phyloP scores from a whole-genome alignment of 2,797 vertebrate genomes.

The Melanotaenia pygmaea region DNA sequence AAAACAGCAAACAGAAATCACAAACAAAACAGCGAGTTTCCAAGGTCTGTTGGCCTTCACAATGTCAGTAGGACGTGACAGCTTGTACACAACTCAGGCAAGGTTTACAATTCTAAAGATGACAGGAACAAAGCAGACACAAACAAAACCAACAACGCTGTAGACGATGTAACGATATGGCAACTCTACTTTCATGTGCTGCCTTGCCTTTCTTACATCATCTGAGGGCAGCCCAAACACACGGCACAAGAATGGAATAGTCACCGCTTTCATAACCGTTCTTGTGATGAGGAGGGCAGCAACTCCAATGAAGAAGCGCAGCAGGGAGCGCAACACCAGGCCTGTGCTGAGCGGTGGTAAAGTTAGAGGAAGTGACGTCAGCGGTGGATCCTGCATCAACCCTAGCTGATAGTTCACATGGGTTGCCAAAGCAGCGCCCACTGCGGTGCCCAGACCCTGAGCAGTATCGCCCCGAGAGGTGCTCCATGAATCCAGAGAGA shows the following conservation, averaged over 20 bases:
- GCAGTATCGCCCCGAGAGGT: constrained; percentile 96
- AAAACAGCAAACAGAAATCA: not conserved
- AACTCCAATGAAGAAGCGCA: constrained; percentile 89
- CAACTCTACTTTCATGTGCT: constrained; percentile 92
- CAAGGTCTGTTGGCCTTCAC: constrained; percentile 28
- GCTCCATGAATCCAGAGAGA: constrained; percentile 97
- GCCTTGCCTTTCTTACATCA: constrained; percentile 88
- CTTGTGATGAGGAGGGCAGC: constrained; percentile 84
- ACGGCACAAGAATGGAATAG: constrained; percentile 90
- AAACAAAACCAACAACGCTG: constrained; percentile 91
- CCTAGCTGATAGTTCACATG: constrained; percentile 85
- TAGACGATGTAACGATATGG: constrained; percentile 95
- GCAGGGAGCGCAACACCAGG: constrained; percentile 83
- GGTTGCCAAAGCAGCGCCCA: constrained; percentile 89
- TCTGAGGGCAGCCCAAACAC: constrained; percentile 83
- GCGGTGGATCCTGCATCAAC: constrained; percentile 84
- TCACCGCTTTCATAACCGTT: constrained; percentile 89
- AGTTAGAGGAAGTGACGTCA: constrained; percentile 83
- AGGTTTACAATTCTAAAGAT: constrained; percentile 87
- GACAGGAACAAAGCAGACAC: constrained; percentile 88
- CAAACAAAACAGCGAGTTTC: constrained; percentile 35
- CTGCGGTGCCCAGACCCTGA: constrained; percentile 92
- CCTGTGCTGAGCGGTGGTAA: constrained; percentile 79
- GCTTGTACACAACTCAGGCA: constrained; percentile 74
- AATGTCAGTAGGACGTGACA: constrained; percentile 42